Conservation (phyloP, 92 coral and sea anemone species). For the Phenganax marumi region DNA sequence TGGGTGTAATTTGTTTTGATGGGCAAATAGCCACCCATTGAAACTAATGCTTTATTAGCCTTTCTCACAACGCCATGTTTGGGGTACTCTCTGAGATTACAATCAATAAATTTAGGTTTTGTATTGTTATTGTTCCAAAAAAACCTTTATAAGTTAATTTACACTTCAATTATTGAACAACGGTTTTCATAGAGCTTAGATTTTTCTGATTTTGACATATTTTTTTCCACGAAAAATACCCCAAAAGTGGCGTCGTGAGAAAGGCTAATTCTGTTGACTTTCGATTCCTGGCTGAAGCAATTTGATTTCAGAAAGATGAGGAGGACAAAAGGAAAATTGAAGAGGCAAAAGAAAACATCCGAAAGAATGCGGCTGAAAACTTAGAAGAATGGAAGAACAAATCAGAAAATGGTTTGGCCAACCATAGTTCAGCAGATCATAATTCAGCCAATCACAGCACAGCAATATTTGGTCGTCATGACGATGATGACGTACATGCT, state of each 20-base stretch:
- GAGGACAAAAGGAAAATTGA: constrained; percentile 80
- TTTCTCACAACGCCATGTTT: no score
- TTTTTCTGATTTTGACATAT: no score
- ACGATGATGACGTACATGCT: constrained; percentile 41
- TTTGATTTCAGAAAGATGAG: constrained; percentile 70
- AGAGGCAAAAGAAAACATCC: constrained; percentile 76
- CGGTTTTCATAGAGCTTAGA: no score
- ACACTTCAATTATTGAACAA: no score
- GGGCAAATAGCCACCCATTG: neutral
- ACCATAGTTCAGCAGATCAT: neutral
- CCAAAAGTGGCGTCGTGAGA: no score
- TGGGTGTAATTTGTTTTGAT: no score
- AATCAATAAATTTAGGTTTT: no score
- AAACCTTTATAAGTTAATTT: no score
- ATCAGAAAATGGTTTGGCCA: constrained; percentile 18
- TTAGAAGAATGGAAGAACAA: constrained; percentile 76
- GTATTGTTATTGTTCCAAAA: no score
- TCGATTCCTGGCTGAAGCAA: neutral
- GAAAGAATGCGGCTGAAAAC: constrained; percentile 71
- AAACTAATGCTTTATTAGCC: neutral
- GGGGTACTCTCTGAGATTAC: no score
- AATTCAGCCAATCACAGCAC: neutral
- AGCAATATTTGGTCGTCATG: constrained; percentile 14
- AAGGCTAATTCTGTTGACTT: neutral
- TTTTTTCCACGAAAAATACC: no score